Evolutionary conservation across 1,140 invertebrate genomes (phyloP).

Genomic region (Idris sp.): DNA sequence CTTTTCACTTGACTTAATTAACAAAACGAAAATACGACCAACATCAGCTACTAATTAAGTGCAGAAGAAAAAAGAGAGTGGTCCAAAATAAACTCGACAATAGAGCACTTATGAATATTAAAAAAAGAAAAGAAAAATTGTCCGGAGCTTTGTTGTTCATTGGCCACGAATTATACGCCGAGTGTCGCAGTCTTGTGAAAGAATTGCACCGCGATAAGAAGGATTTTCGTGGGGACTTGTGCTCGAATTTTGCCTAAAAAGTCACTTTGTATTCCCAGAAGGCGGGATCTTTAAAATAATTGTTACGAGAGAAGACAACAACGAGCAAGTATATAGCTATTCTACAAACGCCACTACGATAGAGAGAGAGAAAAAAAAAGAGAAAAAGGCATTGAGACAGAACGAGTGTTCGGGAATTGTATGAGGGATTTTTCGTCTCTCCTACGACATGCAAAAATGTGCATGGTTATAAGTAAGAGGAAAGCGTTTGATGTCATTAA

Average conservation of each 20-base stretch:
- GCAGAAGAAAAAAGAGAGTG: background rate
- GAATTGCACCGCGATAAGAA: conserved; percentile 24
- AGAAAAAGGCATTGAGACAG: conserved; percentile 17
- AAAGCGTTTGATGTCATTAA: conserved; percentile 34
- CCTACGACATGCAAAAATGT: no score
- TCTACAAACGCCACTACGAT: no score
- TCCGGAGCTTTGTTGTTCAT: conserved; percentile 20
- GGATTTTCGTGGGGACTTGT: conserved; percentile 43
- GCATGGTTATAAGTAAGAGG: conserved; percentile 24
- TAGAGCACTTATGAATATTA: conserved; percentile 32
- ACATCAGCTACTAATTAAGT: conserved; percentile 15
- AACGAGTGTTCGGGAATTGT: no score
- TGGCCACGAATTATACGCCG: conserved; percentile 1
- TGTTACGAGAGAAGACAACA: conserved; percentile 64
- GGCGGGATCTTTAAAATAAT: conserved; percentile 73
- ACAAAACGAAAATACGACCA: conserved; percentile 25
- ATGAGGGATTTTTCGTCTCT: no score
- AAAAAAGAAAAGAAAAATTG: conserved; percentile 3
- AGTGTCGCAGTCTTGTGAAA: conserved; percentile 18
- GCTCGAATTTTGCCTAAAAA: conserved; percentile 72
- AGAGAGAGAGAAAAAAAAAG: conserved; percentile 4
- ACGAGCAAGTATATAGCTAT: no score
- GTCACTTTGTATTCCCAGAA: conserved; percentile 72
- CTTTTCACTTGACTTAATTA: conserved; percentile 49
- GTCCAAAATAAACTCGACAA: no score